Percentiles rank a stretch among this genome's conserved stretches.
Evolutionary conservation across 2,888 invertebrate genomes (phyloP).

Genomic region (Isotomurus palustris): DNA sequence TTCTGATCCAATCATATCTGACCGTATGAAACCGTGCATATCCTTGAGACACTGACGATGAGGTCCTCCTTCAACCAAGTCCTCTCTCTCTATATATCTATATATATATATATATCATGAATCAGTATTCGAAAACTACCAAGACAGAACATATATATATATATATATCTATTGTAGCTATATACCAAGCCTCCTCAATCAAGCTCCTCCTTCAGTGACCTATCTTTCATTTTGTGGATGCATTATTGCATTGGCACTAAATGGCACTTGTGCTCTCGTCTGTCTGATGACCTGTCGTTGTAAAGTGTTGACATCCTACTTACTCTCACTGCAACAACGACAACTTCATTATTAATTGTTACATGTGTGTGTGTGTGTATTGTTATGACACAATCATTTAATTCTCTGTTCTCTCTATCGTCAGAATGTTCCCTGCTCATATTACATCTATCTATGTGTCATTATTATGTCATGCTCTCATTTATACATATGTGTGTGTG

Average conservation of each 20-base stretch:
- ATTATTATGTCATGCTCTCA: no score
- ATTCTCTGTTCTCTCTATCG: no score
- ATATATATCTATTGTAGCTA: background rate
- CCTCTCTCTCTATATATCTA: background rate
- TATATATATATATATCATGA: no score
- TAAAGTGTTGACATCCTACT: no score
- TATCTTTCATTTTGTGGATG: background rate
- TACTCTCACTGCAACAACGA: background rate
- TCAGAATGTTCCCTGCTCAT: conserved; percentile 5
- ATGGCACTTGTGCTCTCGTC: conserved; percentile 5
- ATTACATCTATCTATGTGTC: no score
- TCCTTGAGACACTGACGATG: conserved; percentile 1
- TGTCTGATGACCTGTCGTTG: conserved; percentile 5
- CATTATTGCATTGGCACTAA: no score
- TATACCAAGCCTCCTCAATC: background rate
- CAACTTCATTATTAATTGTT: background rate
- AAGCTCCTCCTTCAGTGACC: background rate
- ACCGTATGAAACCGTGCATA: conserved; percentile 1
- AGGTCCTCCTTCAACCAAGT: background rate
- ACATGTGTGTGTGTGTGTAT: no score
- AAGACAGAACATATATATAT: no score
- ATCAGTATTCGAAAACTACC: no score
- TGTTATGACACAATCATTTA: no score
- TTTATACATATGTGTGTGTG: no score
- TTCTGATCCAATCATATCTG: no score